Base-by-base conservation (phyloP, 2,888 invertebrate species). In the Doris montereyensis region DNA sequence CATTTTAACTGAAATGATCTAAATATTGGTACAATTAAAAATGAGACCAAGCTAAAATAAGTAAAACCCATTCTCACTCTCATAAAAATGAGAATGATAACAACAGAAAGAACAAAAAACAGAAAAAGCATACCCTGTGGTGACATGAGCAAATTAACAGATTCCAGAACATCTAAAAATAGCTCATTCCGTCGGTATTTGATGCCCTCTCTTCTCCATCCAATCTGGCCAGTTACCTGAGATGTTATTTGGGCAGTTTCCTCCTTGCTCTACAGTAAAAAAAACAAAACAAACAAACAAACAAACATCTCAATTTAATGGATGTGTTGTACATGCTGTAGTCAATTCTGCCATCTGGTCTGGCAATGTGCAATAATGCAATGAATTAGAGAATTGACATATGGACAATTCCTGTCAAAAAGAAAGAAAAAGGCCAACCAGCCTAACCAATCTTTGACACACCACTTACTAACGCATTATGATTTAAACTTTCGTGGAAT, bases 221-320 rank as follows among this genome's bases (percentile, higher is more conserved):
- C 99, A 86, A 99, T 99, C 93, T 98, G 98, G 0, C 98, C 98
- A 0, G 98, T 98, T 8, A 97, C 93, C 74, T 99, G 99, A 10
- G 98, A 98, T 13, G 99, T 99, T 85, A 99, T 99, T 92, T 99
- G 99, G 78, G 98, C 97, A 92, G 99, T 99, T 92, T 99, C 99
- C 90, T 99, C 99, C 91, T 99, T 99, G 26, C 98, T 98, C 85
- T 99, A 96, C 58, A 88, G 86, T 76, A 72, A 75, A 41, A 76
- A 34, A 72, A 81, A 17, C 30, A 8, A 21, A 8, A 34, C 17
- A 62, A 26, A 32, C 30, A 21, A 17, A n/a, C n/a, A n/a, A n/a
- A n/a, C n/a, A n/a, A n/a, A n/a, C n/a, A n/a, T n/a, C n/a, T n/a
- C n/a, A n/a, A n/a, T n/a, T n/a, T n/a, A n/a, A n/a, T n/a, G n/a